Evolutionary conservation across 2,113 vertebrate genomes (phyloP).

Genomic region (Myotis davidii): DNA sequence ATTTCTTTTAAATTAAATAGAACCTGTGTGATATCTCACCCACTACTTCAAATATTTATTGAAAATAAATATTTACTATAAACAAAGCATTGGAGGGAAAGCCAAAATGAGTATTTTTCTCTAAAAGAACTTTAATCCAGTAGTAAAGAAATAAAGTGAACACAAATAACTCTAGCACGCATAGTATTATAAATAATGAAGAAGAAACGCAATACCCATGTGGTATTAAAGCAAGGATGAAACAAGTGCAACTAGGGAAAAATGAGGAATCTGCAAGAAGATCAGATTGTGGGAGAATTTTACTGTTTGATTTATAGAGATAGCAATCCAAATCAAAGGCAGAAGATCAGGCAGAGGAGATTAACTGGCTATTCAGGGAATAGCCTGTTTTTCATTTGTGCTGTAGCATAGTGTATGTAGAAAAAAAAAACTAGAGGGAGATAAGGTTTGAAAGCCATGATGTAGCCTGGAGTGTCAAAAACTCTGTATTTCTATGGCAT

Average conservation of each 20-base stretch:
- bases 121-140: background rate
- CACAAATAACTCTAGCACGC: background rate
- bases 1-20: background rate
- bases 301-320: background rate
- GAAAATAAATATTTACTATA: background rate
- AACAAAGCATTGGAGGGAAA: background rate
- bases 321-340: constrained; percentile 52
- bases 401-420: constrained; percentile 30
- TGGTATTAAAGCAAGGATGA: background rate
- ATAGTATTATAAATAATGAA: background rate
- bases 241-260: background rate
- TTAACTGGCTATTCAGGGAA: constrained; percentile 53
- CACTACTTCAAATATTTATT: background rate
- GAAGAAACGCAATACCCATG: background rate
- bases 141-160: background rate
- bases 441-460: constrained; percentile 55
- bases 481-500: constrained; percentile 44
- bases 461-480: constrained; percentile 32
- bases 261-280: background rate
- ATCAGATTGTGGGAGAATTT: background rate
- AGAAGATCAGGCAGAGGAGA: background rate
- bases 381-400: constrained; percentile 54
- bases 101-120: background rate
- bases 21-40: background rate
- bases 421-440: background rate